Evolutionary conservation across 2,888 invertebrate species (phyloP).

Genomic region (Hymenopus coronatus): DNA sequence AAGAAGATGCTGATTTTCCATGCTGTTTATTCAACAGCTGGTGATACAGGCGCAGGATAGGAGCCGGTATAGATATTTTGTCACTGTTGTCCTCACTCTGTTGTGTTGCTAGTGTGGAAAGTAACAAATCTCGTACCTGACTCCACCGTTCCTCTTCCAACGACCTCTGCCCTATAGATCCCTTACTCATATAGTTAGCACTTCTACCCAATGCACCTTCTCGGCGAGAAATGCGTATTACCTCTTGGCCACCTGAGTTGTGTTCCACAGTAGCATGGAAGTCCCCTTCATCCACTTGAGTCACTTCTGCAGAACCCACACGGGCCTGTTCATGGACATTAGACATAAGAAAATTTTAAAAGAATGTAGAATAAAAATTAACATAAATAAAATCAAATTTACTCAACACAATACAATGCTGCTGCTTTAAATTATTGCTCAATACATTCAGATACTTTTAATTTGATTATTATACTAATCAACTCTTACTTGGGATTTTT

Average conservation of each 20-base stretch:
- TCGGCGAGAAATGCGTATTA: conserved; percentile 27
- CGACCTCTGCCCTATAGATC: background rate
- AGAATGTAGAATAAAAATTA: too few species aligned
- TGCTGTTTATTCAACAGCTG: conserved; percentile 20
- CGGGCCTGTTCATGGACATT: background rate
- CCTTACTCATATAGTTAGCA: background rate
- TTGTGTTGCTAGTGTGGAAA: background rate
- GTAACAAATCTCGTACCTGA: conserved; percentile 13
- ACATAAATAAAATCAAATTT: too few species aligned
- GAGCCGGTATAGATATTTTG: conserved; percentile 10
- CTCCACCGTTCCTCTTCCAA: conserved; percentile 9
- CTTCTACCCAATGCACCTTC: background rate
- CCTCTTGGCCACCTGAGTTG: conserved; percentile 18
- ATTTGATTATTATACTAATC: too few species aligned
- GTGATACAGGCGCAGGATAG: conserved; percentile 23
- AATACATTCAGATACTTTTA: too few species aligned
- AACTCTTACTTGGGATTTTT: too few species aligned
- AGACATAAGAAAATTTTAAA: too few species aligned
- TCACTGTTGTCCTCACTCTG: conserved; percentile 3
- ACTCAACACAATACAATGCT: background rate
- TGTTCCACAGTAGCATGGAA: conserved; percentile 30
- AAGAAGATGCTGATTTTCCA: background rate
- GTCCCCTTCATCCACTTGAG: conserved; percentile 26
- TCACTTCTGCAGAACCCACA: conserved; percentile 21
- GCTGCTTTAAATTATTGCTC: background rate